Percentiles rank a stretch among this genome's conserved stretches.
Evolutionary conservation across 2,797 vertebrate genomes (phyloP).

Genomic region (Pitangus sulphuratus): DNA sequence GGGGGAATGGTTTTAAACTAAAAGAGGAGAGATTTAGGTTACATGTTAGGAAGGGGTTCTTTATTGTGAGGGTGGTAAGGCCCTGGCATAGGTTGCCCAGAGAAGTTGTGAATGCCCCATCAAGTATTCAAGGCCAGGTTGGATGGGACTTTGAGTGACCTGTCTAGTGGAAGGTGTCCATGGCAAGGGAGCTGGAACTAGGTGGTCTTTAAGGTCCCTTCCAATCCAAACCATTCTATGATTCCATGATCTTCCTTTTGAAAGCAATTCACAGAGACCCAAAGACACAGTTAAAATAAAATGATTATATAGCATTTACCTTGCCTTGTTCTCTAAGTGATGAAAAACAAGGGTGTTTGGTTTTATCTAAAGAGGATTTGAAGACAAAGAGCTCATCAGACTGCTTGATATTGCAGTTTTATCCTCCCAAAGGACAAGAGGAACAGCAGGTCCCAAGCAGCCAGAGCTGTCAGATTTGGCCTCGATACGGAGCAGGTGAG

Average conservation of each 20-base stretch:
- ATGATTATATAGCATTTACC: not conserved
- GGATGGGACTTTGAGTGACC: not conserved
- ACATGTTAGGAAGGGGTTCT: not conserved
- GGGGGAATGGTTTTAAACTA: not conserved
- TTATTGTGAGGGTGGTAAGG: not conserved
- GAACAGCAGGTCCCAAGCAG: not conserved
- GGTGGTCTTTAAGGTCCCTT: not conserved
- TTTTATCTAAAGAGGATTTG: not conserved
- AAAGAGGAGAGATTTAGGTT: not conserved
- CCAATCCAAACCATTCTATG: not conserved
- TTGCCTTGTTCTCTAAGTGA: not conserved
- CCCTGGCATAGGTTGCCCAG: not conserved
- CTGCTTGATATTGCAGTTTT: not conserved
- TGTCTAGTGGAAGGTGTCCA: not conserved
- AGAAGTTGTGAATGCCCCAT: not conserved
- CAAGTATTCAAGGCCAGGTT: not conserved
- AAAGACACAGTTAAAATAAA: not conserved
- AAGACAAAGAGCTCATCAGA: not conserved
- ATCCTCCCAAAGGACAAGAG: not conserved
- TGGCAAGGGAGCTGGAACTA: not conserved
- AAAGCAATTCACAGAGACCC: not conserved
- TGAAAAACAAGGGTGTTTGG: not conserved
- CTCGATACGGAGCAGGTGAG: not conserved
- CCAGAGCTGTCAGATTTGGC: not conserved
- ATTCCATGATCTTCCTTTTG: not conserved